phyloP scores from a whole-genome alignment of 2,888 invertebrate genomes.

The Helleia helle region DNA sequence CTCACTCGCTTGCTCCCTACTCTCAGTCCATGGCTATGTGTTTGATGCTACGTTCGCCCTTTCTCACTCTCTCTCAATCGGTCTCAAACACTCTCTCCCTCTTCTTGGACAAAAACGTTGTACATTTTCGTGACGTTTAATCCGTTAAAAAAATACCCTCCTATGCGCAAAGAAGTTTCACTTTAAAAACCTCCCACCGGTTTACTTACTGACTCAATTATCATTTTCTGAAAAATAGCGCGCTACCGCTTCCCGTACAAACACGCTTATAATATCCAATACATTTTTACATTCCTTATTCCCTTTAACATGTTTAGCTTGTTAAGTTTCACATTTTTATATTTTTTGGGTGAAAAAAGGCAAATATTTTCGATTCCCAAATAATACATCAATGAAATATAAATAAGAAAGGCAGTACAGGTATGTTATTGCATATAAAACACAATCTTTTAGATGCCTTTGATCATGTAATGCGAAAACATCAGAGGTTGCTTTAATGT shows the following conservation, averaged over 20 bases:
- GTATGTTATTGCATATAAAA: not conserved
- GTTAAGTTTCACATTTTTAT: conserved; percentile 12
- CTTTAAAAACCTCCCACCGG: too few relatives aligned
- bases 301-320: conserved; percentile 16
- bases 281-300: conserved; percentile 15
- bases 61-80: too few relatives aligned
- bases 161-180: too few relatives aligned
- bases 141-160: too few relatives aligned
- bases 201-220: too few relatives aligned
- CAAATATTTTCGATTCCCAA: conserved; percentile 6
- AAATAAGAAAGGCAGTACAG: not conserved
- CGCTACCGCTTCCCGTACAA: not conserved
- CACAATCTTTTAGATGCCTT: not conserved
- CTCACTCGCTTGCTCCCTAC: too few relatives aligned
- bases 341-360: conserved; percentile 4
- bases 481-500: not conserved
- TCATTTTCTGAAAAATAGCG: too few relatives aligned
- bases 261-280: not conserved
- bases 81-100: too few relatives aligned
- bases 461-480: conserved; percentile 3
- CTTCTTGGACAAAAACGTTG: too few relatives aligned
- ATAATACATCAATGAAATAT: not conserved
- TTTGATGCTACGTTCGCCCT: too few relatives aligned
- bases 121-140: too few relatives aligned
- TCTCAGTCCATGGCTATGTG: too few relatives aligned